phyloP scores from a whole-genome alignment of 2,113 vertebrate genomes.

The Heterotis niloticus region DNA sequence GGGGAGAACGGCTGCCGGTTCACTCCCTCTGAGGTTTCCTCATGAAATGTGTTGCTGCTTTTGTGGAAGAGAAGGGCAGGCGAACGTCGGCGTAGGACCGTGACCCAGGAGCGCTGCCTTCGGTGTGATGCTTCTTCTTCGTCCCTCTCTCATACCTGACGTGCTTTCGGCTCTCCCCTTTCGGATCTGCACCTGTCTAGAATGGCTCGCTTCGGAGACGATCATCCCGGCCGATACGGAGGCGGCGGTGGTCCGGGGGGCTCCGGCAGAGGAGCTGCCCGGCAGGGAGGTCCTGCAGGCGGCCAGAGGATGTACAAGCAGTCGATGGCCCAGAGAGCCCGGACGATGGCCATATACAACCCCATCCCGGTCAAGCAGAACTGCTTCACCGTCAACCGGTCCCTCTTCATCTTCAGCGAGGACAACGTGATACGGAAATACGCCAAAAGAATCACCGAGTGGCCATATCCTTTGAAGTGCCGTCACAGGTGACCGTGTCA shows the following conservation, averaged over 20 bases:
- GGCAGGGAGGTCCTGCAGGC: conserved; percentile 80
- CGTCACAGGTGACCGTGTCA: neutral
- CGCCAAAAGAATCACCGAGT: conserved; percentile 96
- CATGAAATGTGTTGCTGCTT: conserved; percentile 16
- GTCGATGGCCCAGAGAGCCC: conserved; percentile 94
- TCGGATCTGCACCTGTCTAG: conserved; percentile 74
- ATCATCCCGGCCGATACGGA: conserved; percentile 85
- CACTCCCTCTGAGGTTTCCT: neutral
- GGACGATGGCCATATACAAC: conserved; percentile 99
- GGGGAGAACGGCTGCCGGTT: conserved; percentile 5
- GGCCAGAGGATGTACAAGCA: conserved; percentile 96
- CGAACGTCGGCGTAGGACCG: conserved; percentile 39
- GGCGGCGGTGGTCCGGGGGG: conserved; percentile 68
- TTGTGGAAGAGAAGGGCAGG: conserved; percentile 24
- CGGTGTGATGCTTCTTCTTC: conserved; percentile 78
- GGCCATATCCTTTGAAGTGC: conserved; percentile 91
- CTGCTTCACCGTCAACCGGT: conserved; percentile 97
- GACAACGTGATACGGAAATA: conserved; percentile 98
- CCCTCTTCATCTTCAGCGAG: conserved; percentile 97
- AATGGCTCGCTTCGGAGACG: conserved; percentile 95
- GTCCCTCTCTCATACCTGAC: conserved; percentile 62
- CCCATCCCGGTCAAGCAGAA: conserved; percentile 98
- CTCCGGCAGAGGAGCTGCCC: conserved; percentile 74
- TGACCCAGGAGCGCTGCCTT: conserved; percentile 47
- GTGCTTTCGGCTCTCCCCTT: conserved; percentile 71